A percentile compares a stretch with the other conserved stretches of the same genome.
Evolutionary conservation across 2,888 invertebrate species (phyloP).

Genomic region (Acrocyrtus sp.): DNA sequence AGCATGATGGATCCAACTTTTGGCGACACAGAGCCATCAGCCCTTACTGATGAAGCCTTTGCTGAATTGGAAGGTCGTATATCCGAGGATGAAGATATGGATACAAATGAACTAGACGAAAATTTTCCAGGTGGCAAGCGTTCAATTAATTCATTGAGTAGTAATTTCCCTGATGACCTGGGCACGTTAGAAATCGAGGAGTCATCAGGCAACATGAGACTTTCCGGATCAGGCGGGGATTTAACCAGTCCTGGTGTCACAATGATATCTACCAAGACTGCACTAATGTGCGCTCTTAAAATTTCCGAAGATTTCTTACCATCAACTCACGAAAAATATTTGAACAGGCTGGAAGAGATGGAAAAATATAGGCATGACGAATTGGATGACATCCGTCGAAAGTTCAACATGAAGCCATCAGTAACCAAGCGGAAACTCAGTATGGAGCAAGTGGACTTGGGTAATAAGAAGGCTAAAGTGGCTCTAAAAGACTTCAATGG

Average conservation of each 20-base stretch:
- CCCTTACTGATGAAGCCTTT: slow-evolving; percentile 37
- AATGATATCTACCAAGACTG: slow-evolving; percentile 43
- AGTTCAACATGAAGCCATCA: slow-evolving; percentile 38
- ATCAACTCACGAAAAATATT: slow-evolving; percentile 42
- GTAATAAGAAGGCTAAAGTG: slow-evolving; percentile 17
- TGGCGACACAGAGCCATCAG: slow-evolving; percentile 29
- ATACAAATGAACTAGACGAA: too few relatives aligned
- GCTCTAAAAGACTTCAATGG: slow-evolving; percentile 33
- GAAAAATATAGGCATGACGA: slow-evolving; percentile 33
- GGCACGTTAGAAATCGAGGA: slow-evolving; percentile 39
- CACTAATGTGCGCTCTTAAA: slow-evolving; percentile 50
- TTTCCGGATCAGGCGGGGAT: background rate
- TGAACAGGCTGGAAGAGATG: slow-evolving; percentile 37
- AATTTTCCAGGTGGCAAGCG: too few relatives aligned
- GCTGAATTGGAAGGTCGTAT: slow-evolving; percentile 34
- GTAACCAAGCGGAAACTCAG: slow-evolving; percentile 23
- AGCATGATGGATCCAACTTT: slow-evolving; percentile 29
- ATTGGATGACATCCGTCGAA: slow-evolving; percentile 32
- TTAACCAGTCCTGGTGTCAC: slow-evolving; percentile 17
- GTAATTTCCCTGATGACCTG: too few relatives aligned
- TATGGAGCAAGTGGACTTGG: background rate
- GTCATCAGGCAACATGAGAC: slow-evolving; percentile 31
- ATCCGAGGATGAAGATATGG: too few relatives aligned
- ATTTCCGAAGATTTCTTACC: slow-evolving; percentile 53
- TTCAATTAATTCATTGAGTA: too few relatives aligned